phyloP scores from a whole-genome alignment of 92 coral and sea anemone genomes.

The Desmophyllum pertusum region DNA sequence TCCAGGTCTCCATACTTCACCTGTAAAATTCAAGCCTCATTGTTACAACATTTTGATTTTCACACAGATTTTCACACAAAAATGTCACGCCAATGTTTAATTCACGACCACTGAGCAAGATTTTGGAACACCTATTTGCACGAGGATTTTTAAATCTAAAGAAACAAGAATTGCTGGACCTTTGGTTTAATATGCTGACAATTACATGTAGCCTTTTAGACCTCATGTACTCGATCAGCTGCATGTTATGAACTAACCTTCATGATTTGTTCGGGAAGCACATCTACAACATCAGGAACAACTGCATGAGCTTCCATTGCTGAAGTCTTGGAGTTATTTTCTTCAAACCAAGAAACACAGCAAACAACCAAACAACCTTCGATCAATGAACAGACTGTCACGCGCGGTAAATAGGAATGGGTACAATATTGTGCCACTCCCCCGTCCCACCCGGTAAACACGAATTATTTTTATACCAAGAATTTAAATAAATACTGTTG shows the following conservation, averaged over 20 bases:
- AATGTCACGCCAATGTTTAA: too few species aligned
- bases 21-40: not conserved
- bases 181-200: too few species aligned
- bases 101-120: too few species aligned
- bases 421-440: not conserved
- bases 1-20: constrained; percentile 54
- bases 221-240: not conserved
- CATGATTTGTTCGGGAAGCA: constrained; percentile 31
- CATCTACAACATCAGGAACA: constrained; percentile 63
- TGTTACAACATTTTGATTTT: not conserved
- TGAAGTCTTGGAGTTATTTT: not conserved
- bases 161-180: too few species aligned
- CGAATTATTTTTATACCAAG: too few species aligned
- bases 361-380: not conserved
- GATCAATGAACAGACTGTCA: not conserved
- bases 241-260: constrained; percentile 27
- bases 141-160: too few species aligned
- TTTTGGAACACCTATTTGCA: too few species aligned
- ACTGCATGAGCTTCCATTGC: constrained; percentile 53
- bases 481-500: too few species aligned
- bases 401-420: not conserved
- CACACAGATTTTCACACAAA: too few species aligned
- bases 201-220: too few species aligned
- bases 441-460: not conserved
- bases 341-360: not conserved